Conservation (phyloP, 2,113 vertebrate genomes). For the Neomonachus schauinslandi region DNA sequence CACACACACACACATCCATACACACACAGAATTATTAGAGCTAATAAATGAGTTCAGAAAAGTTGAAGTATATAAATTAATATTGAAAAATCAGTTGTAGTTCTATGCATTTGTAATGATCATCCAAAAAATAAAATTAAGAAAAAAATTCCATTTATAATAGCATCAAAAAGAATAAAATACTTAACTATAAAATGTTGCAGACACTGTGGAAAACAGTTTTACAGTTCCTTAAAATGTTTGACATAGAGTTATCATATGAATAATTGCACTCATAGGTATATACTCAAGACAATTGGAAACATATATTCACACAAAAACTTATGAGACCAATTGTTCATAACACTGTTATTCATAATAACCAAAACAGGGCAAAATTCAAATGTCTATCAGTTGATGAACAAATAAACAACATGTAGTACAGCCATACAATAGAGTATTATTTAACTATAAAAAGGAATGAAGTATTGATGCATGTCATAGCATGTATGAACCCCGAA, state of each 20-base stretch:
- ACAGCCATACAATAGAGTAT: neutral
- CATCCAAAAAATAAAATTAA: neutral
- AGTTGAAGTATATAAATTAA: neutral
- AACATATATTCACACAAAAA: neutral
- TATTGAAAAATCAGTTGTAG: neutral
- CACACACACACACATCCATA: neutral
- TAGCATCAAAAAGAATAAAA: neutral
- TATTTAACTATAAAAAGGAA: neutral
- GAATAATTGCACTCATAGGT: neutral
- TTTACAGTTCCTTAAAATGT: neutral
- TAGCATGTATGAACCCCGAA: neutral
- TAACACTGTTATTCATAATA: neutral
- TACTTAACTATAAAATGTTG: neutral
- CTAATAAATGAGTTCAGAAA: neutral
- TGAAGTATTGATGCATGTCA: neutral
- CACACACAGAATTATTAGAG: neutral
- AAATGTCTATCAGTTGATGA: neutral
- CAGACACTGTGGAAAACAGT: neutral
- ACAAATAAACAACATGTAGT: neutral
- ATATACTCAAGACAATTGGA: neutral
- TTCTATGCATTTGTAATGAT: neutral
- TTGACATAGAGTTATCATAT: neutral
- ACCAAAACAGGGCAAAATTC: neutral
- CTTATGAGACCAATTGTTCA: neutral
- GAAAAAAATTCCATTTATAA: neutral